Conservation (phyloP, 2,888 invertebrate genomes). For the Seladonia tumulorum region DNA sequence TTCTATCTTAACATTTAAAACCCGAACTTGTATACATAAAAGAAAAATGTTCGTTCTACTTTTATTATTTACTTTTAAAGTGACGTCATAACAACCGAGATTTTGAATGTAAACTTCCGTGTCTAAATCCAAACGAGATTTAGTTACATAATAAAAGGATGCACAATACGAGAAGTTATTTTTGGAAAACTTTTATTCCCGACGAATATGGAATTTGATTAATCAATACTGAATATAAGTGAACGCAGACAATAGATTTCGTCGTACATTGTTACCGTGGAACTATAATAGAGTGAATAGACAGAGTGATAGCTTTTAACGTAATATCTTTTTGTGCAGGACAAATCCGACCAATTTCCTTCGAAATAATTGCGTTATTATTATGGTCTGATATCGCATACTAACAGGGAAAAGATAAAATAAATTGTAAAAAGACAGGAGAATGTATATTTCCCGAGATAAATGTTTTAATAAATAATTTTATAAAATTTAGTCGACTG, state of each 20-base stretch:
- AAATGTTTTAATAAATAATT: background rate
- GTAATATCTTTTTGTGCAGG: background rate
- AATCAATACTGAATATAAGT: constrained; percentile 2
- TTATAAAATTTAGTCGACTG: background rate
- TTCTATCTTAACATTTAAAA: background rate
- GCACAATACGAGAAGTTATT: background rate
- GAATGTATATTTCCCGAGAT: background rate
- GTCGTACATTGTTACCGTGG: background rate
- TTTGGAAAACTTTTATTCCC: background rate
- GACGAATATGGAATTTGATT: background rate
- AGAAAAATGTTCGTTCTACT: background rate
- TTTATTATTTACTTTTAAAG: background rate
- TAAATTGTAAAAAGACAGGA: background rate
- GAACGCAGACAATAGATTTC: background rate
- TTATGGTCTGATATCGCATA: background rate
- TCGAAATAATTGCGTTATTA: background rate
- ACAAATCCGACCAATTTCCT: background rate
- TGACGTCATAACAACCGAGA: background rate
- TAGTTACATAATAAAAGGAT: background rate
- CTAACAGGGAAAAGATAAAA: background rate
- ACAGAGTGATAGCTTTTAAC: background rate
- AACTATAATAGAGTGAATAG: background rate
- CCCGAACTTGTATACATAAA: too few relatives aligned
- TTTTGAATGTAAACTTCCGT: background rate
- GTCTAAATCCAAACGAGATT: background rate